phyloP scores from a whole-genome alignment of 1,140 invertebrate species.

The Lepidurus packardi region DNA sequence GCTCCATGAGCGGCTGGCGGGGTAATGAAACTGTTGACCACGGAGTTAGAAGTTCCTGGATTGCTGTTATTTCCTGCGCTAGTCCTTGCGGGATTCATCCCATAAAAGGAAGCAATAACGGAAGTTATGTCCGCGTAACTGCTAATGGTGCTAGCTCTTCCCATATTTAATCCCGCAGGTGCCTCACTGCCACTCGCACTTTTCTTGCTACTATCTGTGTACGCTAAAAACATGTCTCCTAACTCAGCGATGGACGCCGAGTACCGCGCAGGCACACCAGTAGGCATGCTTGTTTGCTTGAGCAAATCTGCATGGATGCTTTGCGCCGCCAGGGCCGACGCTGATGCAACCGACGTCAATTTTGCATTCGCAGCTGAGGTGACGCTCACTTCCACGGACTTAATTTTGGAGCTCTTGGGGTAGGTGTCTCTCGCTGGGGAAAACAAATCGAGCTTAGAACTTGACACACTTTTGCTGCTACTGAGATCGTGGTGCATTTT shows the following conservation, averaged over 20 bases:
- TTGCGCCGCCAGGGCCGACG: neutral
- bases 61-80: neutral
- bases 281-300: neutral
- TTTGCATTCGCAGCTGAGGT: neutral
- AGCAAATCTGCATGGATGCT: neutral
- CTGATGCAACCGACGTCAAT: neutral
- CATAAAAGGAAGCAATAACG: neutral
- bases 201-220: slow-evolving; percentile 7
- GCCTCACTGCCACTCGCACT: neutral
- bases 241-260: neutral
- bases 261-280: neutral
- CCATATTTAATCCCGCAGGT: neutral
- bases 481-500: slow-evolving; percentile 1
- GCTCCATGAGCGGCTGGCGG: neutral
- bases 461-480: neutral
- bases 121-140: neutral
- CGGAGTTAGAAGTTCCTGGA: neutral
- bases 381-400: neutral
- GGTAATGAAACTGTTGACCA: neutral
- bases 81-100: neutral
- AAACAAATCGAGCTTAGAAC: neutral
- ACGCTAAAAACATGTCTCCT: neutral
- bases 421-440: neutral
- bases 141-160: neutral
- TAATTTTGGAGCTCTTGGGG: neutral